phyloP scores from a whole-genome alignment of 2,113 vertebrate species.

The Lycaon pictus region DNA sequence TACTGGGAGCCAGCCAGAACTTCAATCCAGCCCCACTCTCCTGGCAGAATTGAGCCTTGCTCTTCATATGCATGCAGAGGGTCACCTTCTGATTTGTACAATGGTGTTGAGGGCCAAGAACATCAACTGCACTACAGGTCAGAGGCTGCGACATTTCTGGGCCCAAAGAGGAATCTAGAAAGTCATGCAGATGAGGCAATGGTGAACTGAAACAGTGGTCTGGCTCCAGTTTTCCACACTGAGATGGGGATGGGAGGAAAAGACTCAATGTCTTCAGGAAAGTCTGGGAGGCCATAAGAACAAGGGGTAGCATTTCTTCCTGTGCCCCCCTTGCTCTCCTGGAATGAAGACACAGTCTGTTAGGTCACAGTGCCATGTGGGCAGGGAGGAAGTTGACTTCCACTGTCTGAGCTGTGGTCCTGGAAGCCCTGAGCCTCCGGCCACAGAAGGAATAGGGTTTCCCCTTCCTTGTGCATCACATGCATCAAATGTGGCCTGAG shows the following conservation, averaged over 20 bases:
- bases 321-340: accelerated
- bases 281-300: background rate
- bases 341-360: background rate
- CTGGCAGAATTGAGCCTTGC: background rate
- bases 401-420: background rate
- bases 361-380: background rate
- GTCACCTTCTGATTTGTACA: background rate
- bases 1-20: background rate
- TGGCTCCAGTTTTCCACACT: background rate
- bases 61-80: background rate
- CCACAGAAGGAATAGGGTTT: background rate
- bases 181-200: background rate
- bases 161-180: background rate
- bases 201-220: background rate
- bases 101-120: background rate
- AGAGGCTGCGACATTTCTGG: background rate
- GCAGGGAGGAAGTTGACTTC: background rate
- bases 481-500: background rate
- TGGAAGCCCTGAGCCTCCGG: background rate
- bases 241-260: background rate
- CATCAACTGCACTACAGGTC: background rate
- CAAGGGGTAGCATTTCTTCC: background rate
- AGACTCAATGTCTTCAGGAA: background rate
- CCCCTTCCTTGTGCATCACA: background rate
- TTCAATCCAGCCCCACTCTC: background rate